Evolutionary conservation across 2,888 invertebrate species (phyloP), one percentile per base, ranked within the genome.

Genomic region (Glyphotaelius pellucidus): DNA sequence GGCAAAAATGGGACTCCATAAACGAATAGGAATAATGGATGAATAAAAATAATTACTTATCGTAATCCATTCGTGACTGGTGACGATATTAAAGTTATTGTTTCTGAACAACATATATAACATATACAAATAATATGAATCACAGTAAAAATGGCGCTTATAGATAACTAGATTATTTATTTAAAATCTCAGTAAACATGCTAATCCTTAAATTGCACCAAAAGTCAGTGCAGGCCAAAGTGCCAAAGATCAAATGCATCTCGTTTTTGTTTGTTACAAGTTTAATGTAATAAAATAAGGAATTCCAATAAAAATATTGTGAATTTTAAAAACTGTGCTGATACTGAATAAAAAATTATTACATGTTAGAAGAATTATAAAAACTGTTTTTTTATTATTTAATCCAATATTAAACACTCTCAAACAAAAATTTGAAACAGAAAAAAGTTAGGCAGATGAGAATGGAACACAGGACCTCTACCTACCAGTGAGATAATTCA

Each of bases 1-100:
- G 86, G 86, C 47, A 35, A 42, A 42, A 86, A 86, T 86, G 42
- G 86, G 38, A 86, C 86, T 25, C 86, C 86, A 42, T 86, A 86
- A 86, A 83, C 83, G 86, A 25, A 19, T 19, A 25, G 67, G 19
- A 67, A 67, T 67, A 67, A 67, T 25, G 25, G 11, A n/a, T 67
- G 67, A 67, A 67, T 67, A 67, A 67, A 67, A n/a, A n/a, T 67
- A 67, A 67, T 25, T 19, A n/a, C 25, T 47, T 7, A n/a, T 67
- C 67, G 67, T 25, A 67, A 25, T 67, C 67, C 15, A 19, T n/a
- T n/a, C 25, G 25, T 67, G 67, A 9, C 67, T 67, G 25, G 25
- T 25, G 25, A 67, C 67, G 2, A 9, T 25, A 67, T 25, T 25
- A 19, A 19, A 67, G 5, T 25, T 19, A 52, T 52, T 52, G 52